These are phyloP conservation scores for Leptestheria dahalacensis DNA, from an alignment of 1,140 invertebrate genomes.

Conservation along the genomic window DNA sequence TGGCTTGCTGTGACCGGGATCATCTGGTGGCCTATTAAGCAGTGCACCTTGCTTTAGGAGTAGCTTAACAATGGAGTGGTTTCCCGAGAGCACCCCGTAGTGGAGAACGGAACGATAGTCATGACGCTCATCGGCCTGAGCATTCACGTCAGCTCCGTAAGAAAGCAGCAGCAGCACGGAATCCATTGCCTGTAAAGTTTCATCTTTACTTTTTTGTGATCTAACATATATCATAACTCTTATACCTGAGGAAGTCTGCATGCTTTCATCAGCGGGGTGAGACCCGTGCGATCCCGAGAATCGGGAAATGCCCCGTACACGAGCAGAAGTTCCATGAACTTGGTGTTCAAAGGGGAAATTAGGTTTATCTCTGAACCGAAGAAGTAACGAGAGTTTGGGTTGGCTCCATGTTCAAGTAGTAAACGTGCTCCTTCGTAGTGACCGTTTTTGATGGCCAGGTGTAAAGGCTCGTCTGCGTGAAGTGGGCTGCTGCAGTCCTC, in stretches of 20 bases:
- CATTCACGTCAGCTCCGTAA: constrained; percentile 65
- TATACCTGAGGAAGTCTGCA: constrained; percentile 53
- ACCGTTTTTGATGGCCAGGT: constrained; percentile 68
- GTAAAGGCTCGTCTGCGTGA: constrained; percentile 51
- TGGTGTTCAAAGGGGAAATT: constrained; percentile 54
- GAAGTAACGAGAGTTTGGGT: constrained; percentile 54
- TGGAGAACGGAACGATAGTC: constrained; percentile 70
- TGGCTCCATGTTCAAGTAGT: constrained; percentile 50
- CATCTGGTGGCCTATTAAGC: constrained; percentile 42
- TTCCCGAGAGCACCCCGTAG: constrained; percentile 69
- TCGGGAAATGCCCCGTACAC: constrained; percentile 73
- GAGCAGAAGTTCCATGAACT: constrained; percentile 63
- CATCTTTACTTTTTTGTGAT: too few relatives aligned
- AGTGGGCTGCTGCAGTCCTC: not conserved
- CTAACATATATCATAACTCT: not conserved
- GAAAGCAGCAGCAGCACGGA: constrained; percentile 58
- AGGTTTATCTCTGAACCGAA: constrained; percentile 80
- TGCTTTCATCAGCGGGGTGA: constrained; percentile 78
- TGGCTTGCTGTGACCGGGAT: constrained; percentile 38
- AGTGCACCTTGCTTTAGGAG: constrained; percentile 62
- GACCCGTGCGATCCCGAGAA: constrained; percentile 60
- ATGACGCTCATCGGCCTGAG: constrained; percentile 58
- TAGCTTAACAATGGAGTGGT: constrained; percentile 58
- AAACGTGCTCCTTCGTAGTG: constrained; percentile 52
- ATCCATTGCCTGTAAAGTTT: constrained; percentile 55